These are phyloP conservation scores for Chionis minor DNA, from an alignment of 2,113 vertebrate genomes.

Conservation along the genomic window DNA sequence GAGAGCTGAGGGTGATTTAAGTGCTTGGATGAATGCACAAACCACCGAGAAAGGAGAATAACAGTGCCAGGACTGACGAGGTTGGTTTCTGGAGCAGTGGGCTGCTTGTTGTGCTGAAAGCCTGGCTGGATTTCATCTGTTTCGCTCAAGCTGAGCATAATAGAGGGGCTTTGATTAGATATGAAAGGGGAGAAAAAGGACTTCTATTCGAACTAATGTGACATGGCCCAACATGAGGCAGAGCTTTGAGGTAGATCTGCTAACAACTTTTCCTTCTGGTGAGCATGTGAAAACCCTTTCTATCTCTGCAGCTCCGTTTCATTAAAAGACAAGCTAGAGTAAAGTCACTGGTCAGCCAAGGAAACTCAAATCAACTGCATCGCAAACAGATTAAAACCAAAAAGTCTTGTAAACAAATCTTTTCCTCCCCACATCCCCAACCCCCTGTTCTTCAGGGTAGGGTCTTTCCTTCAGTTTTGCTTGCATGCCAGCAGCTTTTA, in stretches of 20 bases:
- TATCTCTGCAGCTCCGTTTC: not conserved
- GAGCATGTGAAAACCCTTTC: not conserved
- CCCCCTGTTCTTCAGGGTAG: not conserved
- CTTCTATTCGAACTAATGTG: not conserved
- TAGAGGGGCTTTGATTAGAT: not conserved
- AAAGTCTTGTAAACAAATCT: not conserved
- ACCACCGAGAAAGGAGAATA: not conserved
- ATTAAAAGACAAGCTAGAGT: not conserved
- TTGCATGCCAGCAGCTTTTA: not conserved
- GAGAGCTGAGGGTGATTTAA: not conserved
- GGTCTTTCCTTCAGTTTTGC: not conserved
- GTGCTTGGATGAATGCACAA: not conserved
- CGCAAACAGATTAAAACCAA: not conserved
- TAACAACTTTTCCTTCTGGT: not conserved
- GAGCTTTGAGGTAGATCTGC: not conserved
- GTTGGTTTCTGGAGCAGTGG: not conserved
- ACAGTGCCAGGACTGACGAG: not conserved
- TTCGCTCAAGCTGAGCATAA: not conserved
- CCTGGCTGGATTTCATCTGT: not conserved
- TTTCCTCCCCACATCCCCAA: not conserved
- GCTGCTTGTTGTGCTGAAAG: not conserved
- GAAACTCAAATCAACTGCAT: not conserved
- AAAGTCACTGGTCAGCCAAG: not conserved
- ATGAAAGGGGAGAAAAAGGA: not conserved
- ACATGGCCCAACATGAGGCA: rapidly evolving